Conservation (phyloP, 2,797 vertebrate species). For the Protosalanx chinensis region DNA sequence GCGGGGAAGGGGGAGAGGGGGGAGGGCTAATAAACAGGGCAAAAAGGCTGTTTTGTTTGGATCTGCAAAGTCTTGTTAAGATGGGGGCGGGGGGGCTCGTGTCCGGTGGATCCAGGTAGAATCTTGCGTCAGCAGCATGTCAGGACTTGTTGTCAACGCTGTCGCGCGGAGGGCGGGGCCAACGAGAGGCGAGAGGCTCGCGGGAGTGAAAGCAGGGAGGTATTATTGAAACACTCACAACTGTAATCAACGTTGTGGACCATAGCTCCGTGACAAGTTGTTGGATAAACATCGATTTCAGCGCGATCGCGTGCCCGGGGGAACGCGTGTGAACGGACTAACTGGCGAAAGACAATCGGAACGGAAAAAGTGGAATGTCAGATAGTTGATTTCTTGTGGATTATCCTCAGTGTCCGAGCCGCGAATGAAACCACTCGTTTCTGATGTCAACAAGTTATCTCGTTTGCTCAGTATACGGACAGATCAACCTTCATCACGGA, state of each 20-base stretch:
- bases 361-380: slow-evolving; percentile 33
- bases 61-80: slow-evolving; percentile 3
- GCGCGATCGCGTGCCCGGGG: slow-evolving; percentile 22
- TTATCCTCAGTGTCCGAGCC: slow-evolving; percentile 14
- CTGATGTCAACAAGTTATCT: slow-evolving; percentile 56
- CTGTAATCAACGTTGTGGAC: background rate
- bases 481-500: slow-evolving; percentile 48
- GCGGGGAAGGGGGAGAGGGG: background rate
- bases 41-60: slow-evolving; percentile 7
- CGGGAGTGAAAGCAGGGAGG: slow-evolving; percentile 41
- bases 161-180: slow-evolving; percentile 37
- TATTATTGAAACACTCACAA: background rate
- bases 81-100: background rate
- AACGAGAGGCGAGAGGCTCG: slow-evolving; percentile 18
- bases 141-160: slow-evolving; percentile 64
- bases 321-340: slow-evolving; percentile 13
- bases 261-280: background rate
- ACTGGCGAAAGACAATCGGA: slow-evolving; percentile 15
- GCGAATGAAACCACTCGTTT: slow-evolving; percentile 10
- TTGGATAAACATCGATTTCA: slow-evolving; percentile 11
- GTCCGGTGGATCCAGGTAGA: background rate
- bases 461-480: slow-evolving; percentile 35
- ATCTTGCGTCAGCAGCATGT: slow-evolving; percentile 53
- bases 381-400: slow-evolving; percentile 13
- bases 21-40: background rate